phyloP scores from a whole-genome alignment of 2,113 vertebrate species.

The Symphodus melops region DNA sequence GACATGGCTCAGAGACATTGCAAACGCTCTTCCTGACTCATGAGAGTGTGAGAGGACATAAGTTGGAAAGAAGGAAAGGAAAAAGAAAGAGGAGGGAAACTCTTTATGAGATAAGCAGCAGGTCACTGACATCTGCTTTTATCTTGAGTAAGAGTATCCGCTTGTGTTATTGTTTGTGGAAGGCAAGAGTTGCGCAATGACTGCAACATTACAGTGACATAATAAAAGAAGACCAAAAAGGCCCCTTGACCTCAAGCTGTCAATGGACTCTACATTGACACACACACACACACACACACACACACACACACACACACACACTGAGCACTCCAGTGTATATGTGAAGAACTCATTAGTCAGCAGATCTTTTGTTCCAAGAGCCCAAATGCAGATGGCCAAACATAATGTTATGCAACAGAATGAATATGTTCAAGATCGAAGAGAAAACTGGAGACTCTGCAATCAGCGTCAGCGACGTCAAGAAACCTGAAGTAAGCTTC shows the following conservation, averaged over 20 bases:
- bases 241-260: constrained; percentile 49
- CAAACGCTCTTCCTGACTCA: constrained; percentile 12
- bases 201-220: neutral
- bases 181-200: neutral
- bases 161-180: neutral
- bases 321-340: neutral
- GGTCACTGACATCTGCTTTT: neutral
- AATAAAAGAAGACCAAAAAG: constrained; percentile 22
- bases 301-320: too few species aligned
- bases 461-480: too few species aligned
- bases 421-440: constrained; percentile 10
- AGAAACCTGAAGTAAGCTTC: neutral
- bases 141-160: neutral
- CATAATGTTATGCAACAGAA: constrained; percentile 54
- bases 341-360: constrained; percentile 57
- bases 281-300: too few species aligned
- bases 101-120: constrained; percentile 2
- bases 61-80: neutral
- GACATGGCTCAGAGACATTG: neutral
- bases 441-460: neutral
- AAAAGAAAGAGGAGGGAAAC: constrained; percentile 7
- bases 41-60: constrained; percentile 7
- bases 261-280: constrained; percentile 1
- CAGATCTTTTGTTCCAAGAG: constrained; percentile 54
- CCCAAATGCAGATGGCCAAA: constrained; percentile 50